These are phyloP conservation scores for Parotocinclus haroldoi DNA, from an alignment of 2,797 vertebrate species.

Conservation along the genomic window DNA sequence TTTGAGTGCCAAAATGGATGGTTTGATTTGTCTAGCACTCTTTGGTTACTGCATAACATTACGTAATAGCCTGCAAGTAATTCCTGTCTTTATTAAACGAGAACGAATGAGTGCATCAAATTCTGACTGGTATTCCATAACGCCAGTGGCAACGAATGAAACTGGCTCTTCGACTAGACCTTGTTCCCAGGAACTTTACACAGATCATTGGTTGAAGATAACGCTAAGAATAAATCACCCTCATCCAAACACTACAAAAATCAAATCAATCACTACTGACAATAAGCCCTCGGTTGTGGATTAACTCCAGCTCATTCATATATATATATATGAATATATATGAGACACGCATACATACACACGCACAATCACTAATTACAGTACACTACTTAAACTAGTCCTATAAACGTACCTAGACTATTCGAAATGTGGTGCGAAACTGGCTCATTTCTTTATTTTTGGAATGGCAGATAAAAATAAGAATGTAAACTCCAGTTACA, in stretches of 20 bases:
- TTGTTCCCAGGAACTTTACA: too few species aligned
- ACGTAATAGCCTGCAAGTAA: background rate
- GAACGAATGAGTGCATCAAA: background rate
- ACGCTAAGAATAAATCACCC: too few species aligned
- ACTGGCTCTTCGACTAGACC: too few species aligned
- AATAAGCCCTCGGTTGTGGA: conserved; percentile 6
- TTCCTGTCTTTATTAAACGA: background rate
- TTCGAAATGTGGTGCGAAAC: conserved; percentile 35
- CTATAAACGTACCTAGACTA: conserved; percentile 23
- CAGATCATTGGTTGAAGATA: too few species aligned
- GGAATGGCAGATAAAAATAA: conserved; percentile 47
- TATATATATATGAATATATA: too few species aligned
- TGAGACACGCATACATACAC: too few species aligned
- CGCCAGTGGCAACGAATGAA: too few species aligned
- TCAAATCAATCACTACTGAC: background rate
- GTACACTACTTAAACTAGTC: conserved; percentile 39
- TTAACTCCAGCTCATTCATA: conserved; percentile 40
- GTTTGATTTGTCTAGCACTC: background rate
- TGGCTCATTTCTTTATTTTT: conserved; percentile 47
- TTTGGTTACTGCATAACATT: background rate
- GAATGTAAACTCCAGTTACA: conserved; percentile 63
- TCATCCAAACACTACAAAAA: conserved; percentile 8
- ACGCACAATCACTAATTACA: conserved; percentile 42
- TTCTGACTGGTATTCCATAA: too few species aligned
- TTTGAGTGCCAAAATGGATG: background rate